These are phyloP conservation scores for Nothoprocta perdicaria DNA, from an alignment of 2,113 vertebrate species.

Conservation along the genomic window DNA sequence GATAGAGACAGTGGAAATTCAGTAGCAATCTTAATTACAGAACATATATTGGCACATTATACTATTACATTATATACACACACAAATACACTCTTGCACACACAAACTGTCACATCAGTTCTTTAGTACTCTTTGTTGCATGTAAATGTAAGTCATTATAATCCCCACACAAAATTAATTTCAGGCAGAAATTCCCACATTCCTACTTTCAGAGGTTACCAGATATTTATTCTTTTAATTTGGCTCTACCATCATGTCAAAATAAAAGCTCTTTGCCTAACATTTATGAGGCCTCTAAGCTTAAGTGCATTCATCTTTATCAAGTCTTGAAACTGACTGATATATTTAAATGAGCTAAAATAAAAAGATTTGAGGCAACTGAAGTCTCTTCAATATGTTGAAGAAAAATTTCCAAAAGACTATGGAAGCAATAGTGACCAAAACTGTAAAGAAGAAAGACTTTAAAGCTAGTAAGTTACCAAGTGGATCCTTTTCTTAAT, in stretches of 20 bases:
- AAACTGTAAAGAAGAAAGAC: conserved; percentile 57
- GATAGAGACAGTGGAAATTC: not conserved
- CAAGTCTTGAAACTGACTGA: conserved; percentile 61
- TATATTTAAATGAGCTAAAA: conserved; percentile 74
- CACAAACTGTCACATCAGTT: not conserved
- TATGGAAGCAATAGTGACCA: conserved; percentile 45
- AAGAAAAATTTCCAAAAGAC: conserved; percentile 34
- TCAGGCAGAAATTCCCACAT: conserved; percentile 37
- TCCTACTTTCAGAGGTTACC: not conserved
- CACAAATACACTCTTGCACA: not conserved
- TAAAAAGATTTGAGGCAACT: conserved; percentile 66
- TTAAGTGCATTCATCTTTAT: conserved; percentile 74
- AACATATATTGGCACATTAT: not conserved
- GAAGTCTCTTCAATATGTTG: conserved; percentile 67
- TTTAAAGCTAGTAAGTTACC: conserved; percentile 55
- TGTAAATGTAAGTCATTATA: conserved; percentile 41
- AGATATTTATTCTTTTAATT: conserved; percentile 45
- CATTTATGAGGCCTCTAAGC: conserved; percentile 38
- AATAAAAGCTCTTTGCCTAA: conserved; percentile 55
- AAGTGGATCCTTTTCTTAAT: conserved; percentile 59
- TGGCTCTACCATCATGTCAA: conserved; percentile 13
- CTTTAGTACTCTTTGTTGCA: conserved; percentile 6
- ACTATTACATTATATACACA: not conserved
- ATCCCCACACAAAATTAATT: conserved; percentile 58
- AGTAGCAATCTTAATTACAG: not conserved